Percentiles rank a stretch among this genome's conserved stretches.
Evolutionary conservation across 2,113 vertebrate genomes (phyloP).

Genomic region (Sylvilagus bachmani): DNA sequence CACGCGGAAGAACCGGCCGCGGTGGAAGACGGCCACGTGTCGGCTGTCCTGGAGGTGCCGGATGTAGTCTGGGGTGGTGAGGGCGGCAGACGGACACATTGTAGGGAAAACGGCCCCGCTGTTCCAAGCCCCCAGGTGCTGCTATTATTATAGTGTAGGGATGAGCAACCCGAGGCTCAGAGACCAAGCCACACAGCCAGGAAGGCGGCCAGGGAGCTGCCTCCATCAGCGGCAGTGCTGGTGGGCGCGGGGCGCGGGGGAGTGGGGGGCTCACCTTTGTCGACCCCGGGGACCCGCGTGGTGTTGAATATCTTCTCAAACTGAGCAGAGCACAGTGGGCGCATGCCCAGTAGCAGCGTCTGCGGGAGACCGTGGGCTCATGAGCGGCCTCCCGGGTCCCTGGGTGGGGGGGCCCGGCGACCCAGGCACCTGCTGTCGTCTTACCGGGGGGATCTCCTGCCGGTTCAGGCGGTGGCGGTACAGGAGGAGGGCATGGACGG

Average conservation of each 20-base stretch:
- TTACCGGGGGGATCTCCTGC: slow-evolving; percentile 94
- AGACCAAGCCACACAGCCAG: not conserved
- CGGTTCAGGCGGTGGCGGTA: slow-evolving; percentile 92
- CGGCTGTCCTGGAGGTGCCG: slow-evolving; percentile 92
- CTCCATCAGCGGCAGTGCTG: not conserved
- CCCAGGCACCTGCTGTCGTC: not conserved
- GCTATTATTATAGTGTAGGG: not conserved
- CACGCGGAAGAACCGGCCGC: slow-evolving; percentile 93
- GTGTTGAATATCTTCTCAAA: slow-evolving; percentile 94
- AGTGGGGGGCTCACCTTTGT: slow-evolving; percentile 88
- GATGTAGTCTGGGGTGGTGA: slow-evolving; percentile 87
- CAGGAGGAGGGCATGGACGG: slow-evolving; percentile 90
- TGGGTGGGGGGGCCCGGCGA: not conserved
- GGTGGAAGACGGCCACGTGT: slow-evolving; percentile 93
- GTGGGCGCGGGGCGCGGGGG: no score
- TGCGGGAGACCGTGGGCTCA: slow-evolving; percentile 69
- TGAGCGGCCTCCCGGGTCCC: not conserved
- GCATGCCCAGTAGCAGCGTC: slow-evolving; percentile 92
- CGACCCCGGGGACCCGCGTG: slow-evolving; percentile 90
- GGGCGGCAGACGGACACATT: not conserved
- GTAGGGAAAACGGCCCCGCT: not conserved
- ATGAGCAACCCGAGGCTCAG: not conserved
- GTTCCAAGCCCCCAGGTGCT: not conserved
- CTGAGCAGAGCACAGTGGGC: slow-evolving; percentile 93
- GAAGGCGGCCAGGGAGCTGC: not conserved